These are phyloP conservation scores for Rhineura floridana DNA, from an alignment of 2,113 vertebrate genomes.

Conservation along the genomic window DNA sequence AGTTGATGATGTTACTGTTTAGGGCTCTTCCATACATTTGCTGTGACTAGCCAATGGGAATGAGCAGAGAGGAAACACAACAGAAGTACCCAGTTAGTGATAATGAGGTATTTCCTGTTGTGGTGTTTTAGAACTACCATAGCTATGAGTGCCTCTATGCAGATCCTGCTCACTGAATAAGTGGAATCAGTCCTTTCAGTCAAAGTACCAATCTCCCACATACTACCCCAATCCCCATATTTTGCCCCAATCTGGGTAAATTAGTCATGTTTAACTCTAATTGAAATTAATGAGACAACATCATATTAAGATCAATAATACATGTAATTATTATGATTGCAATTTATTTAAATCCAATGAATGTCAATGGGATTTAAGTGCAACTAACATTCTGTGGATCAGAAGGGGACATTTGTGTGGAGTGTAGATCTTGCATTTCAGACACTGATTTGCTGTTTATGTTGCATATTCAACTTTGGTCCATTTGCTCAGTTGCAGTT, in stretches of 20 bases:
- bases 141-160: neutral
- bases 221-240: neutral
- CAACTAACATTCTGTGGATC: neutral
- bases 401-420: neutral
- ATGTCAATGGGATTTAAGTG: neutral
- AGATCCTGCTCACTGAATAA: neutral
- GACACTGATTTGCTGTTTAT: neutral
- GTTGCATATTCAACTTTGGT: neutral
- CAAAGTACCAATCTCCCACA: neutral
- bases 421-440: neutral
- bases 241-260: neutral
- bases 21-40: neutral
- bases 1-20: neutral
- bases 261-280: neutral
- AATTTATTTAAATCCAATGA: neutral
- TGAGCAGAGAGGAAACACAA: neutral
- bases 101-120: neutral
- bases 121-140: neutral
- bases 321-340: no score
- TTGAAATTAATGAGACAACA: neutral
- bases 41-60: neutral
- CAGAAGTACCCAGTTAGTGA: neutral
- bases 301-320: neutral
- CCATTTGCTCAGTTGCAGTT: rapidly evolving
- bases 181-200: neutral